phyloP scores from a whole-genome alignment of 2,113 vertebrate genomes.

The Colossoma macropomum region DNA sequence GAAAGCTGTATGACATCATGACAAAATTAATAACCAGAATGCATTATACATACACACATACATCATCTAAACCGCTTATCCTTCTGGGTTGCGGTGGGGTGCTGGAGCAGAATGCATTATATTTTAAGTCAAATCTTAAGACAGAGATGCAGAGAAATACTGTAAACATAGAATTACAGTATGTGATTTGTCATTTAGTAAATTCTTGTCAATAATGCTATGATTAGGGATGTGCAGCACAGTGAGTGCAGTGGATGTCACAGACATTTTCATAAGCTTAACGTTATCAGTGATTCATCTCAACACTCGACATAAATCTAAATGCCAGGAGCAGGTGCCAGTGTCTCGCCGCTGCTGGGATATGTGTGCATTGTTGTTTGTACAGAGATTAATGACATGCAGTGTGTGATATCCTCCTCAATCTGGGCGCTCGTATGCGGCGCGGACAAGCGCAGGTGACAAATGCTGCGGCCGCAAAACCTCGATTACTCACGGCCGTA shows the following conservation, averaged over 20 bases:
- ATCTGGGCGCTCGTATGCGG: slow-evolving; percentile 24
- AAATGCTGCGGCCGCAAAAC: slow-evolving; percentile 28
- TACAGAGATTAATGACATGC: slow-evolving; percentile 54
- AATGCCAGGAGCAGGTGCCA: slow-evolving; percentile 47
- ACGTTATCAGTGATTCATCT: slow-evolving; percentile 47
- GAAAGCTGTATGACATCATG: too few species aligned
- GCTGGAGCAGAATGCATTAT: too few species aligned
- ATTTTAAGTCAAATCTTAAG: too few species aligned
- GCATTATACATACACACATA: too few species aligned
- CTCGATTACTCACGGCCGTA: slow-evolving; percentile 52
- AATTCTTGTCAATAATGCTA: neutral
- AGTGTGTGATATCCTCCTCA: slow-evolving; percentile 42
- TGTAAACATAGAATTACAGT: too few species aligned
- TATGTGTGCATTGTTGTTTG: slow-evolving; percentile 33
- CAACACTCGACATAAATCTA: slow-evolving; percentile 35
- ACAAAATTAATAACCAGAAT: too few species aligned
- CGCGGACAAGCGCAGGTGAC: slow-evolving; percentile 42
- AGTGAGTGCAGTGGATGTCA: neutral
- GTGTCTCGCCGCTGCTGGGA: slow-evolving; percentile 32
- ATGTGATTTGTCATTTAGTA: too few species aligned
- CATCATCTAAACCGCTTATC: too few species aligned
- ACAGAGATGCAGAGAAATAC: too few species aligned
- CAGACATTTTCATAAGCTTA: slow-evolving; percentile 18
- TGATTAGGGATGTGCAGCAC: neutral
- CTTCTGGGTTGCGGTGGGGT: too few species aligned